A percentile compares a stretch with the other conserved stretches of the same genome.
Conservation (phyloP, 2,113 vertebrate species). For the Oxyruncus cristatus region DNA sequence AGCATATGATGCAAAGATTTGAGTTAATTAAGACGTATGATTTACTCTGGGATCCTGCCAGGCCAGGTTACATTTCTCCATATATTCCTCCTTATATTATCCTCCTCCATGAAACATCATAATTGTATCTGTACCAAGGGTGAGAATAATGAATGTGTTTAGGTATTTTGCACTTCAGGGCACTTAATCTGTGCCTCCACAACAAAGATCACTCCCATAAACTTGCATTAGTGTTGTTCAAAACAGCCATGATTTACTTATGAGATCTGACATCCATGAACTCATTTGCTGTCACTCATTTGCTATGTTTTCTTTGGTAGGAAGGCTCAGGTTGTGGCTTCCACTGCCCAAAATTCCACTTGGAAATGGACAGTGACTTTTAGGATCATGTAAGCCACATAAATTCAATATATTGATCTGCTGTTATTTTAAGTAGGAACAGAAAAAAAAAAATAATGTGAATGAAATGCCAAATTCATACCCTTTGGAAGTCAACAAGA, state of each 20-base stretch:
- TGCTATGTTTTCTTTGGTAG: background rate
- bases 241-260: background rate
- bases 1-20: background rate
- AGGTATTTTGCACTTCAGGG: background rate
- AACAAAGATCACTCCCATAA: background rate
- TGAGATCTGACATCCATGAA: background rate
- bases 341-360: background rate
- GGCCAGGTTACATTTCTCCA: background rate
- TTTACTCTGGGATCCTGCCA: background rate
- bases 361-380: background rate
- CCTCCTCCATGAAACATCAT: background rate
- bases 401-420: background rate
- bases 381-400: background rate
- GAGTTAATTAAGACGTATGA: background rate
- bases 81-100: background rate
- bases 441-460: background rate
- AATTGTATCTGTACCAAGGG: background rate
- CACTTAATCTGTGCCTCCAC: background rate
- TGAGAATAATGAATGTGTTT: background rate
- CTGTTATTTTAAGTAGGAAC: background rate
- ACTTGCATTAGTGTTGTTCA: background rate
- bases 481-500: background rate
- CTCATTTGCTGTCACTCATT: background rate
- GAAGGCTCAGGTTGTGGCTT: background rate
- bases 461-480: slow-evolving; percentile 1